A percentile compares a stretch with the other conserved stretches of the same genome.
Conservation (phyloP, 1,140 invertebrate species). For the Grapholita molesta region DNA sequence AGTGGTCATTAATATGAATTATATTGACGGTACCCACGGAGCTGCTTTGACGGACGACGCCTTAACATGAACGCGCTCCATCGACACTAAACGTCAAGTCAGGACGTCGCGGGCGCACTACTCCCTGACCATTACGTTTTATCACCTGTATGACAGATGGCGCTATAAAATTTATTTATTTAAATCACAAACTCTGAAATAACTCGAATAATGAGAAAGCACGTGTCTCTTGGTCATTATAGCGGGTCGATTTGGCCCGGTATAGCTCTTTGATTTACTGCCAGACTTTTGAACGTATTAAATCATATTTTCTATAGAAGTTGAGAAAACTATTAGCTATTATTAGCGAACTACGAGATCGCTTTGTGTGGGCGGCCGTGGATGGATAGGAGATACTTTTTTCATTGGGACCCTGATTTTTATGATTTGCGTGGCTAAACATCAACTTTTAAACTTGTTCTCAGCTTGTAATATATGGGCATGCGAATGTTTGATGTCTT, state of each 20-base stretch:
- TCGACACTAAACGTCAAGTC: conserved; percentile 64
- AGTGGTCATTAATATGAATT: too few species aligned
- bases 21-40: background rate
- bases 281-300: conserved; percentile 64
- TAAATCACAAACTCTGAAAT: conserved; percentile 53
- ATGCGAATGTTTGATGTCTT: conserved; percentile 13
- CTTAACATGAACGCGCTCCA: conserved; percentile 38
- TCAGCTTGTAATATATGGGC: conserved; percentile 16
- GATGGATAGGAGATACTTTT: conserved; percentile 39
- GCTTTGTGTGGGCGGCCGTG: conserved; percentile 45
- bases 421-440: conserved; percentile 46
- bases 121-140: conserved; percentile 59
- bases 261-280: conserved; percentile 67
- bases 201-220: conserved; percentile 63
- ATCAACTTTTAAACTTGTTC: conserved; percentile 28
- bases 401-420: conserved; percentile 44
- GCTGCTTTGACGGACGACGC: background rate
- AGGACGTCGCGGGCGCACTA: conserved; percentile 45
- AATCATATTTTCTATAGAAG: conserved; percentile 71
- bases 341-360: conserved; percentile 58
- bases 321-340: conserved; percentile 74
- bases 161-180: conserved; percentile 72
- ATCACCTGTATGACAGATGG: conserved; percentile 69
- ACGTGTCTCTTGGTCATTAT: conserved; percentile 57
- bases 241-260: conserved; percentile 42